phyloP scores from a whole-genome alignment of 2,113 vertebrate species.

The Gallinago paraguaiae region DNA sequence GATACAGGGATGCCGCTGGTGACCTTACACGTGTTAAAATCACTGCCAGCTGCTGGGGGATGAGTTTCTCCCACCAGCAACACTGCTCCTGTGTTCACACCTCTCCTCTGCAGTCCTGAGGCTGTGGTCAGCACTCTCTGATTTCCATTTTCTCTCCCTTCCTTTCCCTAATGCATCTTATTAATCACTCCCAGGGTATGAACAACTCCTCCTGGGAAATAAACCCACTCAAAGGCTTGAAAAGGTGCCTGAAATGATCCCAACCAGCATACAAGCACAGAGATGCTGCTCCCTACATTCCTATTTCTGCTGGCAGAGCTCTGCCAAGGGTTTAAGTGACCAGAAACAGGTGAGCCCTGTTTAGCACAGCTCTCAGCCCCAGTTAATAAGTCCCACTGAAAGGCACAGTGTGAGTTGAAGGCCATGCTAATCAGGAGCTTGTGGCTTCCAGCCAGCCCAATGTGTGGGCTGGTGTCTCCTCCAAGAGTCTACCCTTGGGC shows the following conservation, averaged over 20 bases:
- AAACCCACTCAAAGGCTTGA: neutral
- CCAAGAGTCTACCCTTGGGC: neutral
- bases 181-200: neutral
- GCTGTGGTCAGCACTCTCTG: neutral
- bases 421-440: neutral
- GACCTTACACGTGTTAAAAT: neutral
- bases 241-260: neutral
- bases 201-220: neutral
- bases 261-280: fast-evolving
- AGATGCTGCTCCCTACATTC: neutral
- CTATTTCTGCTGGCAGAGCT: neutral
- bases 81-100: neutral
- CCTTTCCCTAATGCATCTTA: neutral
- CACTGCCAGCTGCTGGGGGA: neutral
- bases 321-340: neutral
- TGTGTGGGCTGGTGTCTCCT: neutral
- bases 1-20: neutral
- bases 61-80: neutral
- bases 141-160: neutral
- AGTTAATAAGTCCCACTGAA: neutral
- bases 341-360: fast-evolving
- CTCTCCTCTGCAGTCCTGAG: neutral
- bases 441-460: neutral
- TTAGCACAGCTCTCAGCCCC: neutral
- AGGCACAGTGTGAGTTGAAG: neutral